Evolutionary conservation across 2,888 invertebrate species (phyloP).

Genomic region (Sepioteuthis lessoniana): DNA sequence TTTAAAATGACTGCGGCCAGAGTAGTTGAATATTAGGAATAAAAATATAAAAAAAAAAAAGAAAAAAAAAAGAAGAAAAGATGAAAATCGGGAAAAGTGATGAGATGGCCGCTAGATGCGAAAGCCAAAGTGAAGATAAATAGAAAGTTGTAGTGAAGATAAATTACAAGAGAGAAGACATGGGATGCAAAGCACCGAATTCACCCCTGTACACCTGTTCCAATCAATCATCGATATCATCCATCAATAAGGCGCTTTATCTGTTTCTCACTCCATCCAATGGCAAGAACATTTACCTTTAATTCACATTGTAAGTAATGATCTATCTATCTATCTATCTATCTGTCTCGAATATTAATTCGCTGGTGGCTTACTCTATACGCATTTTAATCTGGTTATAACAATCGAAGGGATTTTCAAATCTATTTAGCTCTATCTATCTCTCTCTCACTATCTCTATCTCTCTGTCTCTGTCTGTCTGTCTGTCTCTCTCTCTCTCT

Average conservation of each 20-base stretch:
- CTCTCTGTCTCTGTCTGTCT: too few relatives aligned
- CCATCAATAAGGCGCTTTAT: background rate
- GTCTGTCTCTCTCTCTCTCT: too few relatives aligned
- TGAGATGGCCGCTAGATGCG: background rate
- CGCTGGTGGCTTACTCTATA: too few relatives aligned
- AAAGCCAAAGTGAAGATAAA: background rate
- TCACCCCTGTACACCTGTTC: background rate
- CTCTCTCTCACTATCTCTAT: too few relatives aligned
- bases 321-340: background rate
- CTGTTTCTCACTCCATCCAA: background rate
- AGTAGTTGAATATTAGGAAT: background rate
- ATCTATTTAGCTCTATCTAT: too few relatives aligned
- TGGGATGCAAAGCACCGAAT: background rate
- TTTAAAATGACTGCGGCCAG: background rate
- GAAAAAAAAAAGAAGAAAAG: background rate
- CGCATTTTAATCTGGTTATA: too few relatives aligned
- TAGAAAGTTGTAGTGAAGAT: background rate
- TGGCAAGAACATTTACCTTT: background rate
- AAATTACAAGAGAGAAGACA: background rate
- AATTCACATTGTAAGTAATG: background rate
- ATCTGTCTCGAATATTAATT: too few relatives aligned
- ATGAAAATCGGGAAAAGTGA: background rate
- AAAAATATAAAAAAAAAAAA: background rate
- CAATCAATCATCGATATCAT: background rate
- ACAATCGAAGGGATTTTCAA: too few relatives aligned